phyloP scores from a whole-genome alignment of 2,113 vertebrate species.

The Hemibagrus wyckioides region DNA sequence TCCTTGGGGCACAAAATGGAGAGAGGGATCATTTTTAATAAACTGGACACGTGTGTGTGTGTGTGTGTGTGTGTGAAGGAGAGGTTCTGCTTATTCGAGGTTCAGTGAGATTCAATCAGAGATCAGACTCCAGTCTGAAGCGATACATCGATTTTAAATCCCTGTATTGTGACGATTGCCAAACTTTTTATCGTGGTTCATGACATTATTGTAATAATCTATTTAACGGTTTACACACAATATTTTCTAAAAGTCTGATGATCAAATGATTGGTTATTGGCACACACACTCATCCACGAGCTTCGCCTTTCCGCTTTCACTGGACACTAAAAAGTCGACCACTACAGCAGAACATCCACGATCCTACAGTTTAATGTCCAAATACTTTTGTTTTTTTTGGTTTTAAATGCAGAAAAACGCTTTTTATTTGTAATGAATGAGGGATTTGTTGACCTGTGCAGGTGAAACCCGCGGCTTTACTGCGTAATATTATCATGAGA shows the following conservation, averaged over 20 bases:
- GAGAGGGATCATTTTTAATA: slow-evolving; percentile 31
- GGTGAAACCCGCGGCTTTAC: background rate
- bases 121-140: background rate
- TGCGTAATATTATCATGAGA: background rate
- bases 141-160: background rate
- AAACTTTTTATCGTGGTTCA: background rate
- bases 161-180: background rate
- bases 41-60: slow-evolving; percentile 10
- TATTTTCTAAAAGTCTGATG: background rate
- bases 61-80: slow-evolving; percentile 2
- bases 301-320: background rate
- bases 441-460: background rate
- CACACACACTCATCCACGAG: background rate
- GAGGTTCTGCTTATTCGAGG: background rate
- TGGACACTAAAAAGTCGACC: background rate
- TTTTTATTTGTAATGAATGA: too few species aligned
- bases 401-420: background rate
- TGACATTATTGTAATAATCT: background rate
- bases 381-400: background rate
- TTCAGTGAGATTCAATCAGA: background rate
- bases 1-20: slow-evolving; percentile 28
- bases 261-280: background rate
- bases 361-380: background rate
- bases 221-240: background rate
- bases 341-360: background rate